A percentile compares a stretch with the other conserved stretches of the same genome.
Evolutionary conservation across 2,888 invertebrate genomes (phyloP).

Genomic region (Troilus luridus): DNA sequence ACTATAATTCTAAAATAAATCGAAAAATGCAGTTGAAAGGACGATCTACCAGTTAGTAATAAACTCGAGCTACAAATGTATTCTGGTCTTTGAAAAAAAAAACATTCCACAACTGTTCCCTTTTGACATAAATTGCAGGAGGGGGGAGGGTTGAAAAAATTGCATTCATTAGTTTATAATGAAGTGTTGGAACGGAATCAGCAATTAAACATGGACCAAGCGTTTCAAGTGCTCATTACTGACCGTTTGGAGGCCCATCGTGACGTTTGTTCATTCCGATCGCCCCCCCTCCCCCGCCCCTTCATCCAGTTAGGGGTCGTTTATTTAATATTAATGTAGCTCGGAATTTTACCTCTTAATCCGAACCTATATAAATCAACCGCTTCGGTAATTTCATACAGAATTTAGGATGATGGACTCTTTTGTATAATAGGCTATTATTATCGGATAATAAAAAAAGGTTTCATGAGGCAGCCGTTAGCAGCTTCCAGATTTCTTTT

Average conservation of each 20-base stretch:
- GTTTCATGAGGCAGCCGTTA: background rate
- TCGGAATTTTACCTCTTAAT: constrained; percentile 12
- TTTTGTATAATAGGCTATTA: constrained; percentile 18
- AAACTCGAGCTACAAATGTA: background rate
- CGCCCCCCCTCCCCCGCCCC: background rate
- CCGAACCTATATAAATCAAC: background rate
- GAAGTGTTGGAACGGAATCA: background rate
- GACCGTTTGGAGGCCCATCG: background rate
- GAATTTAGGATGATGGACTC: background rate
- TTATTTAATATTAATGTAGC: constrained; percentile 19
- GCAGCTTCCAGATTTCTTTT: background rate
- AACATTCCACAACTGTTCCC: background rate
- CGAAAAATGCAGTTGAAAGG: background rate
- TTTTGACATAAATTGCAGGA: background rate
- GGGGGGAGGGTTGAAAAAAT: background rate
- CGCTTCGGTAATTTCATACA: background rate
- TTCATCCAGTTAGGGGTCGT: background rate
- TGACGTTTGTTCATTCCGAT: background rate
- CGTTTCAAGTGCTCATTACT: constrained; percentile 19
- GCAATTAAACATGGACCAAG: background rate
- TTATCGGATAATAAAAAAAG: background rate
- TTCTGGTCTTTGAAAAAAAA: background rate
- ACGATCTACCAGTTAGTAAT: no score
- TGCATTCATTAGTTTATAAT: constrained; percentile 1
- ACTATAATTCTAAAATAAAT: no score